Evolutionary conservation across 2,888 invertebrate genomes (phyloP), one percentile per base, ranked within the genome.

Genomic region (Saturnia pavonia): DNA sequence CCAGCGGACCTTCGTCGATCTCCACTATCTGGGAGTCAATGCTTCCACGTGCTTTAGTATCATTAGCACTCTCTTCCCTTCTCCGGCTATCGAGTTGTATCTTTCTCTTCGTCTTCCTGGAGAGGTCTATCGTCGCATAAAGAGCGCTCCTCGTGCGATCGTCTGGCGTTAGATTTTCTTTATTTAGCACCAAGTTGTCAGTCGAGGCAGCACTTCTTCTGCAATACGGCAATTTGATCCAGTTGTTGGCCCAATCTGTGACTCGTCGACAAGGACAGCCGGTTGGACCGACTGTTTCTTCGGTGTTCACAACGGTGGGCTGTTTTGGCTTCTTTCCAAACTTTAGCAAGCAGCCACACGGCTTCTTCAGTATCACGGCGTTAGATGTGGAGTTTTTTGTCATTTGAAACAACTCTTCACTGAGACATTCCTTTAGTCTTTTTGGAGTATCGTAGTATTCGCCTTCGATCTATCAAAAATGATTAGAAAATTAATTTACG

Each of bases 371-470:
- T 45, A 96, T 95, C 54, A 95, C 91, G 0, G 95, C 91, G 76
- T 94, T 94, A 0, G 94, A 88, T 3, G 95, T 95, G 0, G 94
- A 95, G 78, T 84, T 94, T 73, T 87, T 90, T 0, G 94, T 91
- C 6, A 94, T 84, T 81, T 87, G 89, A 77, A 94, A 94, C 34
- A 94, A 78, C 72, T 94, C 94, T 63, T 85, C 82, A 76, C 95
- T 95, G 40, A 96, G 88, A 83, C 96, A 96, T 85, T 96, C 96
- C 79, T 96, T 96, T 54, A 96, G 94, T 79, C 96, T 95, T 73
- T 96, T 94, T 16, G 96, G 96, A 3, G 96, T 97, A 80, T 97
- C 97, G 85, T 97, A 97, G 84, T 96, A 95, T 79, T 96, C 95
- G 14, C 90, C 91, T n/a, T 90, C 89, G 11, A 88, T 83, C 92